phyloP scores from a whole-genome alignment of 2,888 invertebrate species.

The Cataglyphis albicans region DNA sequence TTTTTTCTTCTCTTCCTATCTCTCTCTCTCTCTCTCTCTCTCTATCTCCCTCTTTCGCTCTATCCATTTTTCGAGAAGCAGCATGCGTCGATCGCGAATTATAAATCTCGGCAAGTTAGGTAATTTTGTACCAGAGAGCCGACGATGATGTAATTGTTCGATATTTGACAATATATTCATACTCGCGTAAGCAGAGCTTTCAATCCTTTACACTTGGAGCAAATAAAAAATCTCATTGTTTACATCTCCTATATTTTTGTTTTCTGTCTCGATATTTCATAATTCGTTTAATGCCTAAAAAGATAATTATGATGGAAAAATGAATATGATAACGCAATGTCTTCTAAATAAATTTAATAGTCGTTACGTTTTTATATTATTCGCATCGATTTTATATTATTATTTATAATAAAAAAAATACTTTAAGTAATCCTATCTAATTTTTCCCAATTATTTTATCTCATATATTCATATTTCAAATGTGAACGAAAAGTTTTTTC shows the following conservation, averaged over 20 bases:
- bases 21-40: conserved; percentile 7
- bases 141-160: conserved; percentile 58
- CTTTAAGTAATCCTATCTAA: background rate
- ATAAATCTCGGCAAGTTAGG: conserved; percentile 71
- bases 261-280: conserved; percentile 18
- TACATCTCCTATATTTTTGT: conserved; percentile 14
- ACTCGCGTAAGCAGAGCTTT: conserved; percentile 26
- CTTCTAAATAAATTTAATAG: conserved; percentile 11
- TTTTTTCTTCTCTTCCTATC: conserved; percentile 12
- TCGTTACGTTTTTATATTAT: background rate
- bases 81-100: conserved; percentile 65
- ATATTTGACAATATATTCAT: conserved; percentile 59
- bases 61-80: conserved; percentile 13
- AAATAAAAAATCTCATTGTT: conserved; percentile 16
- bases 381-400: background rate
- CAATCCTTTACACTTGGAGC: conserved; percentile 3
- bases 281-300: background rate
- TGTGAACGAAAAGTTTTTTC: background rate
- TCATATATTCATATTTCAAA: background rate
- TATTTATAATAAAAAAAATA: background rate
- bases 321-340: background rate
- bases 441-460: background rate
- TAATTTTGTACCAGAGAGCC: conserved; percentile 69
- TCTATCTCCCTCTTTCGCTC: background rate
- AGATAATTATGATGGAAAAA: conserved; percentile 8